Evolutionary conservation across 2,113 vertebrate species (phyloP).

Genomic region (Neogobius melanostomus): DNA sequence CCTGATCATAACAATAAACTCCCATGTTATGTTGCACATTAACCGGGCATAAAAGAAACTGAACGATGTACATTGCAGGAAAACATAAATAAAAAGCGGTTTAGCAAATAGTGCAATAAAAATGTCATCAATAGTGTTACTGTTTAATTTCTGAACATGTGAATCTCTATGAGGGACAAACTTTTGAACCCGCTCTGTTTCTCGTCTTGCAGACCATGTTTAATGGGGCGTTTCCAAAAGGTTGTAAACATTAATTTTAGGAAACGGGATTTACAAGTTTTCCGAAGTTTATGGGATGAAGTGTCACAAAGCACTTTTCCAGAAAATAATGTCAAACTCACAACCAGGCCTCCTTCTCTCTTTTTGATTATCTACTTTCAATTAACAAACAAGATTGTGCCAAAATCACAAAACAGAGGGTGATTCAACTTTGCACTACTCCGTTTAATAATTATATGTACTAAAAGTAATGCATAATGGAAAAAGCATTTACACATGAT

Average conservation of each 20-base stretch:
- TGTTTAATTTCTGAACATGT: conserved; percentile 1
- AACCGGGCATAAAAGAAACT: neutral
- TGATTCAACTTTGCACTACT: conserved; percentile 66
- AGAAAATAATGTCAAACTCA: conserved; percentile 16
- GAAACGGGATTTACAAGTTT: conserved; percentile 10
- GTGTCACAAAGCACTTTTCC: conserved; percentile 2
- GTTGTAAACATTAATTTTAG: conserved; percentile 12
- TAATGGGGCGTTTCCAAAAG: conserved; percentile 9
- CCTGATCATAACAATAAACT: neutral
- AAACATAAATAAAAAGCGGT: neutral
- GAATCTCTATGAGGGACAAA: neutral
- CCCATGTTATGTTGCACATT: conserved; percentile 4
- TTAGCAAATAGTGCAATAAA: neutral
- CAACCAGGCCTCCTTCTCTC: neutral
- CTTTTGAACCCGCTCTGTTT: conserved; percentile 5
- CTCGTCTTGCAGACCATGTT: neutral
- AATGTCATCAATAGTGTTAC: conserved; percentile 1
- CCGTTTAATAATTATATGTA: conserved; percentile 75
- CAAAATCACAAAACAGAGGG: conserved; percentile 49
- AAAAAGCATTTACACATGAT: conserved; percentile 55
- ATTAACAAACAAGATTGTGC: conserved; percentile 48
- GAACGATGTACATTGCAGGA: neutral
- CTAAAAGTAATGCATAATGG: conserved; percentile 78
- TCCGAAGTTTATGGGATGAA: conserved; percentile 5
- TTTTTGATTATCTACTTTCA: conserved; percentile 66